Percentiles rank a stretch among this genome's conserved stretches.
These are phyloP conservation scores for Eubasilissa splendida DNA, from an alignment of 2,888 invertebrate genomes.

Conservation along the genomic window DNA sequence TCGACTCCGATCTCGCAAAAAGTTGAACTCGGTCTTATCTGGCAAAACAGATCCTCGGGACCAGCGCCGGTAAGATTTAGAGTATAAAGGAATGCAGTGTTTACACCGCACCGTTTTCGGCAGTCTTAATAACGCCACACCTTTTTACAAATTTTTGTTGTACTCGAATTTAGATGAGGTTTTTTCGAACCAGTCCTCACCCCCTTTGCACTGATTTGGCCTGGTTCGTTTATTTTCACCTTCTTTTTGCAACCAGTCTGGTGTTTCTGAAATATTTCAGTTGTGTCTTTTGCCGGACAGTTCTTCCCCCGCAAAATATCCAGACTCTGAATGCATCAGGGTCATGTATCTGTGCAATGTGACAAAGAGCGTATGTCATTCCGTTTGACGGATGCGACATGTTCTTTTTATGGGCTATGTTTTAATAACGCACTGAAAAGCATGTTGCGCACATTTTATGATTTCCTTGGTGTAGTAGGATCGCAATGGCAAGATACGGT, in stretches of 20 bases:
- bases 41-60: not conserved
- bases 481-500: no score
- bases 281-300: no score
- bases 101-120: not conserved
- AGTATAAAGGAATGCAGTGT: slow-evolving; percentile 24
- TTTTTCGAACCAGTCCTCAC: not conserved
- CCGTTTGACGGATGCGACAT: no score
- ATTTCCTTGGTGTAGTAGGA: no score
- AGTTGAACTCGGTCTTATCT: slow-evolving; percentile 35
- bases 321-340: no score
- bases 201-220: slow-evolving; percentile 22
- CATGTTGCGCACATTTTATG: no score
- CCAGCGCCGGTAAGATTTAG: not conserved
- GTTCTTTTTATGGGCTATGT: no score
- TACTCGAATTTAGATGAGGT: not conserved
- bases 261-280: no score
- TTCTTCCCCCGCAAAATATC: no score
- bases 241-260: slow-evolving; percentile 3
- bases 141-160: slow-evolving; percentile 6
- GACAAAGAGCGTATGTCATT: no score
- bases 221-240: not conserved
- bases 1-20: slow-evolving; percentile 42
- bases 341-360: no score
- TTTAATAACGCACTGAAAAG: no score
- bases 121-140: not conserved